Percentiles rank a stretch among this genome's conserved stretches.
These are phyloP conservation scores for Anagrus nilaparvatae DNA, from an alignment of 1,140 invertebrate genomes.

Conservation along the genomic window DNA sequence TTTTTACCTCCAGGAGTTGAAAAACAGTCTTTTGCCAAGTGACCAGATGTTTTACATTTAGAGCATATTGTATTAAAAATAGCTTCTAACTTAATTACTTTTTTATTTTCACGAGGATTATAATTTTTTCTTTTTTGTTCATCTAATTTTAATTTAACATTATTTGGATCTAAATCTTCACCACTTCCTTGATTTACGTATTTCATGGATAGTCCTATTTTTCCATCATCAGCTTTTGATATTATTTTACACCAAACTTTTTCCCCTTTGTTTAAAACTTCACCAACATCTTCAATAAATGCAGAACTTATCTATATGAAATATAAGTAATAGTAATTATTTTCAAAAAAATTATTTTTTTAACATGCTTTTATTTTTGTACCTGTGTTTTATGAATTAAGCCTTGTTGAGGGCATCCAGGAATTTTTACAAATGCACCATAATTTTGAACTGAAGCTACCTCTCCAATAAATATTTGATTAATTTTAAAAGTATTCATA, in stretches of 20 bases:
- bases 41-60: conserved; percentile 37
- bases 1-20: conserved; percentile 33
- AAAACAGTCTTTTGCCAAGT: conserved; percentile 39
- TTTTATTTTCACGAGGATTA: conserved; percentile 20
- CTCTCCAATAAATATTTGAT: conserved; percentile 35
- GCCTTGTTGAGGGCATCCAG: conserved; percentile 34
- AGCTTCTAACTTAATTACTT: conserved; percentile 34
- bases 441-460: conserved; percentile 38
- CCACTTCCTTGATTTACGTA: conserved; percentile 39
- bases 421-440: conserved; percentile 41
- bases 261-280: conserved; percentile 37
- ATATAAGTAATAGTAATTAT: background rate
- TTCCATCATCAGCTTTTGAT: conserved; percentile 36
- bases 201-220: conserved; percentile 41
- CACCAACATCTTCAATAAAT: conserved; percentile 34
- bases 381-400: conserved; percentile 35
- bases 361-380: conserved; percentile 18
- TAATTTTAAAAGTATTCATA: conserved; percentile 28
- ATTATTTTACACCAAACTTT: conserved; percentile 40
- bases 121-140: conserved; percentile 29
- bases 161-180: conserved; percentile 39
- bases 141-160: conserved; percentile 34
- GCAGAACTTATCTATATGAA: conserved; percentile 27
- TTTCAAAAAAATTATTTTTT: background rate
- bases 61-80: conserved; percentile 37